These are phyloP conservation scores for Anguilla marmorata DNA, from an alignment of 2,797 vertebrate species.

Conservation along the genomic window DNA sequence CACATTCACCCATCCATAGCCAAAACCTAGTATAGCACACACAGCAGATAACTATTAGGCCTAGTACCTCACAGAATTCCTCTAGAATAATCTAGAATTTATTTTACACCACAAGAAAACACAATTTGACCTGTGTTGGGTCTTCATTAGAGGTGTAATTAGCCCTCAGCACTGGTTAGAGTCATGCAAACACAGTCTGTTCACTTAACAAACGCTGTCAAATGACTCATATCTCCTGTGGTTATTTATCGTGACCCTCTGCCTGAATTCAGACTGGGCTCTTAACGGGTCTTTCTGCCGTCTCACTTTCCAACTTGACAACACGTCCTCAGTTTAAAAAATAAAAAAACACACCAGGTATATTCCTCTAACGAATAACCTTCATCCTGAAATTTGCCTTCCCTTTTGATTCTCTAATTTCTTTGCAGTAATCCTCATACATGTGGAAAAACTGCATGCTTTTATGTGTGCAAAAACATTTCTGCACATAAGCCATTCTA, in stretches of 20 bases:
- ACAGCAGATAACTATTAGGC: neutral
- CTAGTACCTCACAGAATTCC: neutral
- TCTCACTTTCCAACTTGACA: neutral
- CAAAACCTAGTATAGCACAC: neutral
- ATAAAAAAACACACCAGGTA: neutral
- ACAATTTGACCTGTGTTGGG: neutral
- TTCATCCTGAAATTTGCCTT: neutral
- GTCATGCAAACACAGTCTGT: neutral
- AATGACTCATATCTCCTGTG: neutral
- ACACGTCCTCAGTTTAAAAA: neutral
- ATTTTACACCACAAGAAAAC: neutral
- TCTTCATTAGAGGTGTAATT: neutral
- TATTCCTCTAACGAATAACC: neutral
- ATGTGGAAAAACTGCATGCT: too few species aligned
- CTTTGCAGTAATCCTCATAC: too few species aligned
- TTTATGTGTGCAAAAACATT: too few species aligned
- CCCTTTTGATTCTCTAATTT: too few species aligned
- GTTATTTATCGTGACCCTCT: slow-evolving; percentile 13
- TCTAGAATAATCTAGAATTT: neutral
- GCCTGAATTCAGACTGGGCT: slow-evolving; percentile 9
- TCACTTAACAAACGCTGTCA: neutral
- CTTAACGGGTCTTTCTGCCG: neutral
- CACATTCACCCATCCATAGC: neutral
- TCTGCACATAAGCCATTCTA: too few species aligned
- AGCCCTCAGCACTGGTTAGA: neutral